These are phyloP conservation scores for Psilanteris sp. DNA, from an alignment of 1,140 invertebrate genomes.

Conservation along the genomic window DNA sequence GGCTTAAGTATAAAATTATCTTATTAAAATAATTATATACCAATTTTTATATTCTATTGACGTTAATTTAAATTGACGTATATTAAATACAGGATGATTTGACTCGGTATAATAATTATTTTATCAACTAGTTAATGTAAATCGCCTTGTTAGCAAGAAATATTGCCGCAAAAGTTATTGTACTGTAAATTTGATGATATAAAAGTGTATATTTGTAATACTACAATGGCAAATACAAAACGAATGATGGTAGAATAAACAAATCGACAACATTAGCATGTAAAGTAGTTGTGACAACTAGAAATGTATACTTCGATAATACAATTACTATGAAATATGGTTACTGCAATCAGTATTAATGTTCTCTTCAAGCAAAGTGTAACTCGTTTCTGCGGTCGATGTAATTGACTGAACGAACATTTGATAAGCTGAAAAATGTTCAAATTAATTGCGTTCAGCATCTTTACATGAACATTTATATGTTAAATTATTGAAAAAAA, in stretches of 20 bases:
- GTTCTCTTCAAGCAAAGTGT: slow-evolving; percentile 53
- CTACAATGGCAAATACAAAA: slow-evolving; percentile 30
- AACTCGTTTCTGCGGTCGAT: slow-evolving; percentile 47
- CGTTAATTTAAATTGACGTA: slow-evolving; percentile 9
- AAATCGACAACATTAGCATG: slow-evolving; percentile 59
- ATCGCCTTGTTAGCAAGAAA: slow-evolving; percentile 33
- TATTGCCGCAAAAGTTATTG: slow-evolving; percentile 11
- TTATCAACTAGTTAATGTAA: background rate
- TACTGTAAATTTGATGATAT: slow-evolving; percentile 13
- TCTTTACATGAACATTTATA: slow-evolving; percentile 25
- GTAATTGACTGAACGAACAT: slow-evolving; percentile 46
- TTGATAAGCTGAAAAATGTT: slow-evolving; percentile 41
- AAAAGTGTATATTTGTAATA: slow-evolving; percentile 30
- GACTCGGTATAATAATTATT: background rate
- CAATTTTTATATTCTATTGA: slow-evolving; percentile 4
- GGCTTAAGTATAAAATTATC: slow-evolving; percentile 10
- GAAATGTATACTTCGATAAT: slow-evolving; percentile 59
- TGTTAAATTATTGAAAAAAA: slow-evolving; percentile 17
- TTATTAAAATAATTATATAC: slow-evolving; percentile 15
- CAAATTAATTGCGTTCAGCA: slow-evolving; percentile 28
- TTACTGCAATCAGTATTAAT: slow-evolving; percentile 58
- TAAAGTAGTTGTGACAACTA: slow-evolving; percentile 61
- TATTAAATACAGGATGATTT: slow-evolving; percentile 4
- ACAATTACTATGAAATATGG: slow-evolving; percentile 64
- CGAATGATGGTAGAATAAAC: slow-evolving; percentile 38